Conservation (phyloP, 1,140 invertebrate genomes). For the Ptiloglossa arizonensis region DNA sequence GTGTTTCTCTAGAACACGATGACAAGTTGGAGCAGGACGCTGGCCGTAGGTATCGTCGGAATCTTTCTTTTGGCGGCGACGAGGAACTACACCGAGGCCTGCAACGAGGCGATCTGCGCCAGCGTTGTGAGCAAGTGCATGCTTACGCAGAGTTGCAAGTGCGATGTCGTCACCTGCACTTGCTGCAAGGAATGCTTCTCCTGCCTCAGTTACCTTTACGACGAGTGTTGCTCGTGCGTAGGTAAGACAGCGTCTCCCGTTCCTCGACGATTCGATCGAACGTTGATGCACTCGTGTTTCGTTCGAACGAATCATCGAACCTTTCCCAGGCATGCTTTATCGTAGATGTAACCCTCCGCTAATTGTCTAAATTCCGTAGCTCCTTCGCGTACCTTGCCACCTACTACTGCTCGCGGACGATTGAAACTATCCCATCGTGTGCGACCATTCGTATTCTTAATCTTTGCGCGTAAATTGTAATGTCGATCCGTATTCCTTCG, state of each 20-base stretch:
- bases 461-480: too few species aligned
- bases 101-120: constrained; percentile 95
- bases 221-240: constrained; percentile 97
- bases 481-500: too few species aligned
- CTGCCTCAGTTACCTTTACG: constrained; percentile 93
- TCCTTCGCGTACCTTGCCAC: too few species aligned
- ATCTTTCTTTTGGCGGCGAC: constrained; percentile 59
- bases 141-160: constrained; percentile 97
- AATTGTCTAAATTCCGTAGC: too few species aligned
- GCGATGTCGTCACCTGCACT: constrained; percentile 91
- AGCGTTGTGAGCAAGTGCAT: constrained; percentile 98
- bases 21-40: constrained; percentile 62
- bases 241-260: constrained; percentile 83
- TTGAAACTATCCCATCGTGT: too few species aligned
- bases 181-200: constrained; percentile 96
- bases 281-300: too few species aligned
- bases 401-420: too few species aligned
- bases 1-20: constrained; percentile 66
- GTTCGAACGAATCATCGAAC: too few species aligned
- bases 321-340: too few species aligned
- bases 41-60: constrained; percentile 54
- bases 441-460: too few species aligned
- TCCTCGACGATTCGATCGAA: too few species aligned
- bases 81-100: constrained; percentile 77
- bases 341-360: too few species aligned